Evolutionary conservation across 2,888 invertebrate genomes (phyloP).

Genomic region (Aphidius colemani): DNA sequence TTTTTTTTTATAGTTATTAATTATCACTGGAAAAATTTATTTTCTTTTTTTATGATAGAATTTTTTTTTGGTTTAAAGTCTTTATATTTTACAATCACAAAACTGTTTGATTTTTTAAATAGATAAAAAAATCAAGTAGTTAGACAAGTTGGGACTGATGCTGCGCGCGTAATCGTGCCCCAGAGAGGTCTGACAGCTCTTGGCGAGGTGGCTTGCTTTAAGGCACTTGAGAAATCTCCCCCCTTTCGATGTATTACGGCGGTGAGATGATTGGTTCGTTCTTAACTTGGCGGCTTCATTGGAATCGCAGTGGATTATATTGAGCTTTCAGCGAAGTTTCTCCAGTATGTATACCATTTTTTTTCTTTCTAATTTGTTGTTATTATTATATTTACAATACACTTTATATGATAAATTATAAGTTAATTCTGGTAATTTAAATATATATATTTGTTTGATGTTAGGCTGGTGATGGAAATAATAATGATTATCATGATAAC

Average conservation of each 20-base stretch:
- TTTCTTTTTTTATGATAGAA: neutral
- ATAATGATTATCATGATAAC: too few relatives aligned
- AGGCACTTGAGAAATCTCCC: slow-evolving; percentile 55
- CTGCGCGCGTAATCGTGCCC: slow-evolving; percentile 60
- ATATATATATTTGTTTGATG: too few relatives aligned
- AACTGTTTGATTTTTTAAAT: neutral
- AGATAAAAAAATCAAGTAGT: slow-evolving; percentile 2
- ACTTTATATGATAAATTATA: too few relatives aligned
- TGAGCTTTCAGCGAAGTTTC: too few relatives aligned
- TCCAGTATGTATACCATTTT: too few relatives aligned
- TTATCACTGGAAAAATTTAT: neutral
- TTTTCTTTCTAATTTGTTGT: too few relatives aligned
- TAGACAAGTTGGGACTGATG: slow-evolving; percentile 29
- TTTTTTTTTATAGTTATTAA: neutral
- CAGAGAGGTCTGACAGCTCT: slow-evolving; percentile 61
- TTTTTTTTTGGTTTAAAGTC: neutral
- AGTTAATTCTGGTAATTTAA: too few relatives aligned
- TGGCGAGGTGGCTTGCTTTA: slow-evolving; percentile 60
- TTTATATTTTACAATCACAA: neutral
- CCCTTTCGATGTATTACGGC: slow-evolving; percentile 42
- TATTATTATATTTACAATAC: too few relatives aligned
- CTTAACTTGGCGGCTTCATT: slow-evolving; percentile 6
- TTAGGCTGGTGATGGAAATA: too few relatives aligned
- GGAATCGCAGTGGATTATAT: too few relatives aligned
- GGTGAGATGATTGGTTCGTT: slow-evolving; percentile 50